phyloP scores from a whole-genome alignment of 2,888 invertebrate species.

The Carpatolechia fugitivella region DNA sequence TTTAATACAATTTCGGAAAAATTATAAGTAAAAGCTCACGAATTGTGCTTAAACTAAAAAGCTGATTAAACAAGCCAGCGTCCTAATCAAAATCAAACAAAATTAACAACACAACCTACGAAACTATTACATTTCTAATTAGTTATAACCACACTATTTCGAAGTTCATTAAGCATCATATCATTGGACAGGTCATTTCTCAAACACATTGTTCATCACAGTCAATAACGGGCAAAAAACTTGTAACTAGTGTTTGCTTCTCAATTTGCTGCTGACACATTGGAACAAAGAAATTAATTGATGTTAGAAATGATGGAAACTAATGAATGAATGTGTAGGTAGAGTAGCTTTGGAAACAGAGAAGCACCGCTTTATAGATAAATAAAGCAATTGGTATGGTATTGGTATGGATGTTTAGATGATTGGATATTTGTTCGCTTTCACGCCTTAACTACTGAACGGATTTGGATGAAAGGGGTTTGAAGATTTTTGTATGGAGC shows the following conservation, averaged over 20 bases:
- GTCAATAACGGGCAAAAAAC: conserved; percentile 42
- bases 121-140: conserved; percentile 56
- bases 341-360: conserved; percentile 40
- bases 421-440: too few species aligned
- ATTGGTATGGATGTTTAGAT: too few species aligned
- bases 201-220: conserved; percentile 62
- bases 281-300: conserved; percentile 77
- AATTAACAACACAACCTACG: conserved; percentile 23
- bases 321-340: conserved; percentile 53
- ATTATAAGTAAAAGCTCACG: too few species aligned
- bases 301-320: conserved; percentile 69
- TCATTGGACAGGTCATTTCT: conserved; percentile 62
- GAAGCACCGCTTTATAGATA: too few species aligned
- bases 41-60: too few species aligned
- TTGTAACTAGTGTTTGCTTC: conserved; percentile 72
- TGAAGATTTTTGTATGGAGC: too few species aligned
- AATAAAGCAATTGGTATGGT: too few species aligned
- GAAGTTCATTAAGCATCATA: conserved; percentile 65
- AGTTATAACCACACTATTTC: conserved; percentile 58
- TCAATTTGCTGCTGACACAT: conserved; percentile 74
- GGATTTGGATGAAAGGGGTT: too few species aligned
- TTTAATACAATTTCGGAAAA: too few species aligned
- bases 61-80: neutral
- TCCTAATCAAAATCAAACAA: neutral
- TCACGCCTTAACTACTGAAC: too few species aligned